Conservation (phyloP, 2,888 invertebrate genomes). For the Teinopalpus imperialis region DNA sequence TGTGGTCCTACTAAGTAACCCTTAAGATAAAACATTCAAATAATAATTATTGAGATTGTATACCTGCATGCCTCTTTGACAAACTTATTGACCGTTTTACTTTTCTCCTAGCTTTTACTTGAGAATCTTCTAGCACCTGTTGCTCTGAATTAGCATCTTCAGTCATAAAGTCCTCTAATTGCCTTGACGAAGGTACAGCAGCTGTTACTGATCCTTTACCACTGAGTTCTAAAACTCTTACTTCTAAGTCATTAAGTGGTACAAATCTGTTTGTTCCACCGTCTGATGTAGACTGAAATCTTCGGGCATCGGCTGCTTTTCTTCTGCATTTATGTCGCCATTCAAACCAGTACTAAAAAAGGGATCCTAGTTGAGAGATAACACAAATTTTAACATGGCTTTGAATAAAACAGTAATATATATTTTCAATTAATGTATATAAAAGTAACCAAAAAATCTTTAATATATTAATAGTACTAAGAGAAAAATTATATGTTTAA, state of each 20-base stretch:
- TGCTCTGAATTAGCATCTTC: slow-evolving; percentile 61
- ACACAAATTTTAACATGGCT: slow-evolving; percentile 1
- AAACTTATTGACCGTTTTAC: slow-evolving; percentile 24
- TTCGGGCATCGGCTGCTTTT: slow-evolving; percentile 58
- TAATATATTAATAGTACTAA: too few relatives aligned
- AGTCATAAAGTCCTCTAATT: slow-evolving; percentile 46
- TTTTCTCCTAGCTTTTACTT: slow-evolving; percentile 33
- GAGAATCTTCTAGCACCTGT: slow-evolving; percentile 42
- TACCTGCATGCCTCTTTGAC: slow-evolving; percentile 32
- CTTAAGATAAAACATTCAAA: too few relatives aligned
- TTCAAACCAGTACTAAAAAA: slow-evolving; percentile 70
- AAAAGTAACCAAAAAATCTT: too few relatives aligned
- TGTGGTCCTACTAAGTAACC: too few relatives aligned
- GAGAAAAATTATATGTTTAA: too few relatives aligned
- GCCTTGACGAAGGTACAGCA: slow-evolving; percentile 41
- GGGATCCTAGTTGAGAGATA: slow-evolving; percentile 17
- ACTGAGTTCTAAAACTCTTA: slow-evolving; percentile 59
- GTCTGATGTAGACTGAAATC: slow-evolving; percentile 45
- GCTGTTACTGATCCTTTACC: slow-evolving; percentile 47
- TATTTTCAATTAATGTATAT: too few relatives aligned
- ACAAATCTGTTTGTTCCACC: slow-evolving; percentile 50
- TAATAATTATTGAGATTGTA: too few relatives aligned
- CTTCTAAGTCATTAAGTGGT: slow-evolving; percentile 64
- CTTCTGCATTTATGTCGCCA: slow-evolving; percentile 70
- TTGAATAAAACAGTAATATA: slow-evolving; percentile 4